Conservation (phyloP, 2,888 invertebrate species). For the Pristionchus arcanus region DNA sequence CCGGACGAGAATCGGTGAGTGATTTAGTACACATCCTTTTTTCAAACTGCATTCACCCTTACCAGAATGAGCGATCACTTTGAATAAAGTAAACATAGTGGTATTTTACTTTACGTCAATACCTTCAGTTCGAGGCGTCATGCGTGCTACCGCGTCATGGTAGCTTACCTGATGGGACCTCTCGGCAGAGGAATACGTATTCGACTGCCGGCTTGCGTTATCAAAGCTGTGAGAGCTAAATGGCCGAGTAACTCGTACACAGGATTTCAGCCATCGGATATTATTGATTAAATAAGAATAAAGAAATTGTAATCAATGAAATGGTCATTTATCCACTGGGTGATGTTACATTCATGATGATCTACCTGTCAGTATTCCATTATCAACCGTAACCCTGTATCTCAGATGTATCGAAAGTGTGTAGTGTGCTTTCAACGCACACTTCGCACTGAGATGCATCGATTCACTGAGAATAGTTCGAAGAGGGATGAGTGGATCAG, state of each 20-base stretch:
- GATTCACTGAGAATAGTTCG: background rate
- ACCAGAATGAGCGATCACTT: too few relatives aligned
- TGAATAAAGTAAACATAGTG: too few relatives aligned
- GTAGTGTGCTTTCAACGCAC: background rate
- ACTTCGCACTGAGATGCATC: background rate
- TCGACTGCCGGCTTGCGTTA: conserved; percentile 1
- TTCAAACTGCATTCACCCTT: background rate
- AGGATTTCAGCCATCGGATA: background rate
- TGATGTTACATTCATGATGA: background rate
- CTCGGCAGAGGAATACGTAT: background rate
- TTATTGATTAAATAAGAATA: background rate
- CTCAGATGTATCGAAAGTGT: background rate
- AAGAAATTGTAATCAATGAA: background rate
- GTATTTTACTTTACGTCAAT: background rate
- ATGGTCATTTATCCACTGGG: background rate
- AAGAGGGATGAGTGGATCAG: background rate
- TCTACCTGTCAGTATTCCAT: background rate
- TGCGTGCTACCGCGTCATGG: background rate
- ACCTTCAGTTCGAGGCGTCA: background rate
- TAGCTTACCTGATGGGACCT: background rate
- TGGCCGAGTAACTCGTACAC: conserved; percentile 8
- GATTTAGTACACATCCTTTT: background rate
- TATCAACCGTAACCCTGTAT: background rate
- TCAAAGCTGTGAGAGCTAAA: background rate
- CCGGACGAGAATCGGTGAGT: background rate